Base-by-base conservation (phyloP, 2,888 invertebrate genomes). In the Mythimna ferrago region DNA sequence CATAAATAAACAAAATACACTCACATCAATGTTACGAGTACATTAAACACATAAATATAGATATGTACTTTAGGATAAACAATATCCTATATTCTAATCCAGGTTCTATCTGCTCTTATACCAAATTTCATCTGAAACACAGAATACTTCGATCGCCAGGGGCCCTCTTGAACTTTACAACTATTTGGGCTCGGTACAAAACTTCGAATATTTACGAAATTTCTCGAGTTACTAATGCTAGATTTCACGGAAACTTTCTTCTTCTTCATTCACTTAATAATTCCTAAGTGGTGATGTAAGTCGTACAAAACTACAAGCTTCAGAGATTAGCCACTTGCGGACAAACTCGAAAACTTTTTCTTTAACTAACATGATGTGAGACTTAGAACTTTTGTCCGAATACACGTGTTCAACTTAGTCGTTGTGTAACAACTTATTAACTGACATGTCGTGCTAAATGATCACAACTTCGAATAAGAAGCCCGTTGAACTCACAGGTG, bases 251-350 rank as follows among this genome's bases (percentile, higher is more conserved):
- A 3, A 51, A 77, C 51, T 74, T 75, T 44, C 11, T 6, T 51
- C 21, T 9, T 10, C 38, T 48, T 76, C 21, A 61, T 41, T 67
- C 21, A 69, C n/a, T 60, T 1, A 0, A 32, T 26, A 32, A 61
- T 60, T 41, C 32, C 21, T 61, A 61, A 77, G 70, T 35, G 51
- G 53, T 67, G n/a, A 60, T 61, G 51, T 69, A 77, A 76, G 38
- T 41, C 11, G 48, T 48, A 26, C 14, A 32, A 61, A 76, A 21
- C 21, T 74, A 19, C 51, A 44, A 21, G 16, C 51, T 41, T 69
- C 1, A 44, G 51, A 62, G 78, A 62, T 75, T 41, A 70, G 56
- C 32, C 26, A 11, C 6, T 44, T 26, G n/a, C n/a, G 38, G 16
- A 51, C 21, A 54, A 48, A 19, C 57, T 76, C 67, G 19, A 10